Conservation (phyloP, 2,113 vertebrate genomes). For the Herpetotheres cachinnans region DNA sequence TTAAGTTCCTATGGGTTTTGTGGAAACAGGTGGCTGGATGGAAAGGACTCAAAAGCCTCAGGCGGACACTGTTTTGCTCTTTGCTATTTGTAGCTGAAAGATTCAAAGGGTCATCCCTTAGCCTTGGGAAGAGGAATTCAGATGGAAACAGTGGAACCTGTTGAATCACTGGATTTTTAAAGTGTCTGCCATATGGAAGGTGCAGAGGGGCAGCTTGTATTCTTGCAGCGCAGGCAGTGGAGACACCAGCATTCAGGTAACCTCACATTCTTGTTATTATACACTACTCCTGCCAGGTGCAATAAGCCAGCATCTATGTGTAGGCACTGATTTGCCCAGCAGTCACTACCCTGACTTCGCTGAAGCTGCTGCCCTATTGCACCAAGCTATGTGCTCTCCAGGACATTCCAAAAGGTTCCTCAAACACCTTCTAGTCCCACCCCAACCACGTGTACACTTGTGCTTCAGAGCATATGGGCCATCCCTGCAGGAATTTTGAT, state of each 20-base stretch:
- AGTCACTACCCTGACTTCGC: background rate
- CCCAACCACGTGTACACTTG: background rate
- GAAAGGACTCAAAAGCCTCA: background rate
- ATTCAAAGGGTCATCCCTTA: background rate
- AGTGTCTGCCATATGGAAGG: background rate
- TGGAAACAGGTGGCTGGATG: background rate
- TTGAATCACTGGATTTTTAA: background rate
- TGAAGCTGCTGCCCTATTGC: background rate
- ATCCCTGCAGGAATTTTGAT: background rate
- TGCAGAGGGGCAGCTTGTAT: rapidly evolving
- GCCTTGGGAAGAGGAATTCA: background rate
- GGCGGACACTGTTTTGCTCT: background rate
- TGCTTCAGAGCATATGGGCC: background rate
- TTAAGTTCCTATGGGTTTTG: background rate
- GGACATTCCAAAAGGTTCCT: background rate
- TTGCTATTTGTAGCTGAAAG: background rate
- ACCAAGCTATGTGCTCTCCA: background rate
- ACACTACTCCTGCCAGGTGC: background rate
- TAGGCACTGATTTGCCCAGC: background rate
- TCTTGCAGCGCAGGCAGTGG: background rate
- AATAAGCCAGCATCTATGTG: background rate
- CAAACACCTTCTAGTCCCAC: background rate
- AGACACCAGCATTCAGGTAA: background rate
- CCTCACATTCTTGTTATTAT: background rate
- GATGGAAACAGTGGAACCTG: background rate